phyloP scores from a whole-genome alignment of 2,888 invertebrate genomes.

The Piscicola geometra region DNA sequence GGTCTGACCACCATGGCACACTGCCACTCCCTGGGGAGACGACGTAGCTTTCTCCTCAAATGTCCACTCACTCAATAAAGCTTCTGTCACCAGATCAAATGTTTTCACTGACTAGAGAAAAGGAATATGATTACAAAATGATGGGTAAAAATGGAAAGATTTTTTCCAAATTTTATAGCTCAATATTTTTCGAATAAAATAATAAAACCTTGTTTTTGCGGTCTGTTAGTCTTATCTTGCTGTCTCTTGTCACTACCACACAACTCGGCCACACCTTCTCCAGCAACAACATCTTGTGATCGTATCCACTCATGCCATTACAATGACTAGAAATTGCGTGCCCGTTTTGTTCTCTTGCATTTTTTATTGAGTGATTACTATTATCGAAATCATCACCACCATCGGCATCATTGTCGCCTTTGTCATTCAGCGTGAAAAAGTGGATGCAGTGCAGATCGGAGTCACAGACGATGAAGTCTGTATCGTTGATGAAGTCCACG shows the following conservation, averaged over 20 bases:
- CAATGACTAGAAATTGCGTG: background rate
- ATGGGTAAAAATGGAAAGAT: no score
- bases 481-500: constrained; percentile 37
- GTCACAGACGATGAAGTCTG: constrained; percentile 40
- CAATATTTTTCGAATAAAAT: background rate
- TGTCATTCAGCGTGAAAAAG: constrained; percentile 22
- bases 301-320: background rate
- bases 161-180: background rate
- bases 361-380: background rate
- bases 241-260: constrained; percentile 36
- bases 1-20: constrained; percentile 47
- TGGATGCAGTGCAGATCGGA: constrained; percentile 38
- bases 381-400: background rate
- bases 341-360: background rate
- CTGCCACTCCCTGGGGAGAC: constrained; percentile 48
- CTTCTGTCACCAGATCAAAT: constrained; percentile 36
- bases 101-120: constrained; percentile 35
- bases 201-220: constrained; percentile 36
- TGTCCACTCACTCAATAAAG: constrained; percentile 34
- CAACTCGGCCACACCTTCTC: constrained; percentile 41
- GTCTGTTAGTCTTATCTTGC: constrained; percentile 38
- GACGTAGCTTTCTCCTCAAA: constrained; percentile 46
- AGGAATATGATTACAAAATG: no score
- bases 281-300: constrained; percentile 11
- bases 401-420: background rate